Evolutionary conservation across 1,140 invertebrate species (phyloP).

Genomic region (Conopomorpha cramerella): DNA sequence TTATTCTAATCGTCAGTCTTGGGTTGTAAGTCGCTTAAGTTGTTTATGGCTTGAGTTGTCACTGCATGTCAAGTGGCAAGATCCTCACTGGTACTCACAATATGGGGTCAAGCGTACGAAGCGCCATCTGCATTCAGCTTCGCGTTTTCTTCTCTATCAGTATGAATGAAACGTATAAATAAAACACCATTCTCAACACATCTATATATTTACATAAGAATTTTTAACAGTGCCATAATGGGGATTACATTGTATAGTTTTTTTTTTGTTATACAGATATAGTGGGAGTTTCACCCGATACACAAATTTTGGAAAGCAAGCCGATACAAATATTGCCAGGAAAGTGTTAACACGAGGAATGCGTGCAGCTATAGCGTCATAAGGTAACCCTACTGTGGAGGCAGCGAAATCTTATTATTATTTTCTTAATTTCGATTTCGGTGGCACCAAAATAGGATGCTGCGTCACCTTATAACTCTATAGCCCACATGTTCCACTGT

Average conservation of each 20-base stretch:
- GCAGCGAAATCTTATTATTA: conserved; percentile 52
- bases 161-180: conserved; percentile 15
- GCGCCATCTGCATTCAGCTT: too few relatives aligned
- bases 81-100: too few relatives aligned
- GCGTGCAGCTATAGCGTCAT: conserved; percentile 20
- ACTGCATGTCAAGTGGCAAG: neutral
- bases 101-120: too few relatives aligned
- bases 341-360: conserved; percentile 25
- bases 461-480: conserved; percentile 29
- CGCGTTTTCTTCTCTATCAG: neutral
- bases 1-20: neutral
- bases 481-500: conserved; percentile 24
- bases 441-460: conserved; percentile 47
- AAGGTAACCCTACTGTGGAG: conserved; percentile 34
- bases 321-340: conserved; percentile 33
- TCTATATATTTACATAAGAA: conserved; percentile 61
- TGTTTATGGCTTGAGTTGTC: neutral
- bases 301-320: conserved; percentile 31
- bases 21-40: too few relatives aligned
- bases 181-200: conserved; percentile 48
- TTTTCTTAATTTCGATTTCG: conserved; percentile 36
- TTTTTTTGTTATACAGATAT: conserved; percentile 24
- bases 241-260: conserved; percentile 32
- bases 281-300: too few relatives aligned
- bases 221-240: conserved; percentile 54